These are phyloP conservation scores for Megathymus violae DNA, from an alignment of 1,140 invertebrate species.

Conservation along the genomic window DNA sequence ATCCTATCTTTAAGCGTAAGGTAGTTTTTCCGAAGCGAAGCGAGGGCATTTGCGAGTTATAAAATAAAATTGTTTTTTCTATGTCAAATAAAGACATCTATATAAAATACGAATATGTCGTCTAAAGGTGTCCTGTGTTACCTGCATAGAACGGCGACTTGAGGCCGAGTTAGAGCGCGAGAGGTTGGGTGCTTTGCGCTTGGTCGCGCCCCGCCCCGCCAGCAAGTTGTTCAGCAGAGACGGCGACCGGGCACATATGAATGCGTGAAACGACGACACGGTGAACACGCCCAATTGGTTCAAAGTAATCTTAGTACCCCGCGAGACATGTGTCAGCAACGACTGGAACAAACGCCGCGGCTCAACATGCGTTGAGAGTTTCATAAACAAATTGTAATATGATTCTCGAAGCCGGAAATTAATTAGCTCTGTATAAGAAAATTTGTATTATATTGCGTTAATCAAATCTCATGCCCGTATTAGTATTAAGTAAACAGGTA, in stretches of 20 bases:
- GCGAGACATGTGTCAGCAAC: conserved; percentile 96
- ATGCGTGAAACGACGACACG: conserved; percentile 98
- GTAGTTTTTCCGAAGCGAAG: too few species aligned
- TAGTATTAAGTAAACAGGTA: too few species aligned
- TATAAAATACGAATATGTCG: too few species aligned
- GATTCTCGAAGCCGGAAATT: too few species aligned
- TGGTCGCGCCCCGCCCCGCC: conserved; percentile 94
- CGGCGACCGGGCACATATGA: conserved; percentile 97
- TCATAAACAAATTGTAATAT: conserved; percentile 19
- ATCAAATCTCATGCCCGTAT: neutral
- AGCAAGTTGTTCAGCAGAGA: conserved; percentile 96
- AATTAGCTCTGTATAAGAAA: conserved; percentile 14
- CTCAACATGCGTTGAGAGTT: conserved; percentile 10
- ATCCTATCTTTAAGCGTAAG: too few species aligned
- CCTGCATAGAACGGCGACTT: conserved; percentile 91
- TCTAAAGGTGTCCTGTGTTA: too few species aligned
- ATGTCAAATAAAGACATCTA: too few species aligned
- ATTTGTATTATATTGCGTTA: conserved; percentile 11
- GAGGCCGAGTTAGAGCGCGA: conserved; percentile 95
- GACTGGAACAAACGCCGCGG: conserved; percentile 87
- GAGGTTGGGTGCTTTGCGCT: conserved; percentile 92
- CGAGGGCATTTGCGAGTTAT: too few species aligned
- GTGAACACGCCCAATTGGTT: conserved; percentile 98
- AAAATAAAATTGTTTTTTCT: too few species aligned
- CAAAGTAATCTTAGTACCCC: conserved; percentile 96